Base-by-base conservation (phyloP, 2,113 vertebrate species). In the Nibea coibor region DNA sequence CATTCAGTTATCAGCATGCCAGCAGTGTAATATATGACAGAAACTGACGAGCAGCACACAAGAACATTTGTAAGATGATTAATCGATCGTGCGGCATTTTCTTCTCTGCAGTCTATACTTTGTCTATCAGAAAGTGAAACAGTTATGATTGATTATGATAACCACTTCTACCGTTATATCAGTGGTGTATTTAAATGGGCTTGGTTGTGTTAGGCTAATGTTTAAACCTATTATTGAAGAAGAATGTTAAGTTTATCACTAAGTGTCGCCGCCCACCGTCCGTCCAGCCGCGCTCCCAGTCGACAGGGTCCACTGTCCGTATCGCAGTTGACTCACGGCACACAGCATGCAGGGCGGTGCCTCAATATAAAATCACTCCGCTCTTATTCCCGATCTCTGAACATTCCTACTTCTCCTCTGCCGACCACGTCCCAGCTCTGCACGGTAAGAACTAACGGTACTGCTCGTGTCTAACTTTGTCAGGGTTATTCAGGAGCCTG, bases 371-470 rank as follows among this genome's bases (percentile, higher is more conserved):
- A 92, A 68, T 7, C 51, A 2, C 42, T 2, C 43, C 48, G 39
- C 63, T 5, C 51, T 67, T 10, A 24, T 57, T 53, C 72, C 61
- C 73, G 56, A 82, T 73, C 77, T 59, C 83, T 83, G 78, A 80
- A 57, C 88, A 57, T 75, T 83, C 48, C 80, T 62, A 22, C 45
- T 35, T 54, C 54, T 74, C 26, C 26, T 67, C 61, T 2, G 20
- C 22, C 26, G 24, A 35, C 64, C 50, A 35, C 67, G 51, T 73
- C 63, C 22, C 56, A 57, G 53, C 26, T 20, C 66, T 57, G 56
- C 76, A 82, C 82, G 93, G 92, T 94, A 92, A 87, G 92, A 84
- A 17, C 10, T 65, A 67, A 76, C 65, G 8, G 7, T 20, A 1
- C 26, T 63, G 31, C 51, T 51, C 48, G 10, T 5, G 9, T 67